These are phyloP conservation scores for Caenorhabditis sp. DNA, from an alignment of 2,888 invertebrate species.

Conservation along the genomic window DNA sequence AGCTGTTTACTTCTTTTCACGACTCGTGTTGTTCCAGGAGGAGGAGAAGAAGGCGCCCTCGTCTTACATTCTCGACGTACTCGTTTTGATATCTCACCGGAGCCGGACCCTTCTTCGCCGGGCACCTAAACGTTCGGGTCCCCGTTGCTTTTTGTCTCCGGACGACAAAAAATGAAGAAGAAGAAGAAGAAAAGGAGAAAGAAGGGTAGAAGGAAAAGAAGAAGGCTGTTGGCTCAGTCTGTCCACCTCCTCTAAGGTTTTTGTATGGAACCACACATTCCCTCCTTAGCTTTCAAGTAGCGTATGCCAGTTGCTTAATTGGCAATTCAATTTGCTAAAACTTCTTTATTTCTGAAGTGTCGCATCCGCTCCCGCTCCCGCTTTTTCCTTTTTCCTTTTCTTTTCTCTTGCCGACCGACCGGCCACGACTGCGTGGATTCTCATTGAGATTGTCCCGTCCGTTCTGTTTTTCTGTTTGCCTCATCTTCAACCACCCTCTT, in stretches of 20 bases:
- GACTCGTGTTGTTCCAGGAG: conserved; percentile 51
- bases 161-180: background rate
- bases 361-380: conserved; percentile 48
- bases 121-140: conserved; percentile 24
- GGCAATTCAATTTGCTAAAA: conserved; percentile 64
- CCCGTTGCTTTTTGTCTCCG: conserved; percentile 31
- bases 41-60: conserved; percentile 17
- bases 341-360: conserved; percentile 64
- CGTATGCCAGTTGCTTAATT: conserved; percentile 56
- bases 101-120: background rate
- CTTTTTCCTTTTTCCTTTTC: no score
- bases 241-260: background rate
- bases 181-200: background rate
- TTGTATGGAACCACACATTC: conserved; percentile 12
- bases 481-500: background rate
- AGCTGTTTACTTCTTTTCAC: conserved; percentile 64
- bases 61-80: conserved; percentile 23
- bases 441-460: conserved; percentile 13
- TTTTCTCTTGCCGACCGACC: conserved; percentile 10
- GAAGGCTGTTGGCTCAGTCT: background rate
- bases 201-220: conserved; percentile 1
- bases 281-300: conserved; percentile 39
- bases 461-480: conserved; percentile 23
- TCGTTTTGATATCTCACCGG: conserved; percentile 36
- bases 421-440: background rate